Evolutionary conservation across 2,797 vertebrate genomes (phyloP), one percentile per base, ranked within the genome.

Genomic region (Ceyx erithaca): DNA sequence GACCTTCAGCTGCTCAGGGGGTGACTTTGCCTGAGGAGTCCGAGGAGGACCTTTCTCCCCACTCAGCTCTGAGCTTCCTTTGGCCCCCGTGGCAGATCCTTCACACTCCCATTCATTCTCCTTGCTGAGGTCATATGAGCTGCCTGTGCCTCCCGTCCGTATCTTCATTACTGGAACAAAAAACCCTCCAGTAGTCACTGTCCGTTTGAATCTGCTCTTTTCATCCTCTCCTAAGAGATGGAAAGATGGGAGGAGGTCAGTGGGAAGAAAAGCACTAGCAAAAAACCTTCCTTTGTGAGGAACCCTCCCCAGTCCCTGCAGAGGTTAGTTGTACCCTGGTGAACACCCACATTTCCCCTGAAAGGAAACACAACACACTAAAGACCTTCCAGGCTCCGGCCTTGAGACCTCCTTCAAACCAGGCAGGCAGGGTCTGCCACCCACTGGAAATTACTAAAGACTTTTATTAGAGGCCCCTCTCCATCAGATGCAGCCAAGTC

Each of bases 1-100:
- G 64, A 99, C 99, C 92, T 99, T 99, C 89, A 99, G 98, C 80
- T 99, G 99, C 94, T 99, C 99, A 1, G 99, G 99, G 2, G 98
- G 97, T 25, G 97, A 96, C 83, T 98, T 99, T 40, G 97, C 95
- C 66, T 98, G 97, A 0, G 94, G 14, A 4, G 90, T 81, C 75
- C 76, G 92, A 73, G 87, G 92, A 87, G 58, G 95, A 91, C 95
- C 96, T 33, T 95, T 92, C 26, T 96, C 94, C 4, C 96, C 90
- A 69, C 85, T 96, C 91, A 87, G 48, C 37, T 97, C 97, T 16
- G 89, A 93, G 41, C 97, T 97, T 15, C 98, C 98, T 80, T 97
- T 97, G 3, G 98, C 98, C 22, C 98, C 98, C 0, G 90, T 66
- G 0, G 95, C 89, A 48, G 96, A 68, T 61, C 97, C 98, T 80